Conservation (phyloP, 2,797 vertebrate genomes). For the Lagodon rhomboides region DNA sequence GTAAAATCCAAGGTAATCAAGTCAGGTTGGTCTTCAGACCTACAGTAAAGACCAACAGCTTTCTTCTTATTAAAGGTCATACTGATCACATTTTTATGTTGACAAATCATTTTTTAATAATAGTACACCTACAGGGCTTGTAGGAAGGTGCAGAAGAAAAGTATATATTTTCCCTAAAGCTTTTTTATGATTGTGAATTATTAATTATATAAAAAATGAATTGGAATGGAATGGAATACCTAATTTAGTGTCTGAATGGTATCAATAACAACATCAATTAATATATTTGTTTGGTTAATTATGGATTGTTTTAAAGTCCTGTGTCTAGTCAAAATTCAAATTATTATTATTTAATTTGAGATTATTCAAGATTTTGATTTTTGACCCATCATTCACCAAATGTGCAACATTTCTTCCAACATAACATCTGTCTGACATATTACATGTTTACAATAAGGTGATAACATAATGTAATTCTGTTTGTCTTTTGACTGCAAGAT, state of each 20-base stretch:
- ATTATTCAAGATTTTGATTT: background rate
- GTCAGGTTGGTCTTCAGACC: background rate
- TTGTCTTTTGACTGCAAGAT: constrained; percentile 21
- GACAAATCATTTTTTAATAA: no score
- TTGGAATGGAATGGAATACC: no score
- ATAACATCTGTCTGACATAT: constrained; percentile 1
- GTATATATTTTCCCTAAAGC: no score
- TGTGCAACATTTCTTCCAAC: background rate
- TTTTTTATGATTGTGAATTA: no score
- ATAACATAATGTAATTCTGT: background rate
- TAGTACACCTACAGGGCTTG: no score
- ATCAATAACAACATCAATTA: no score
- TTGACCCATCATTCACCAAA: background rate
- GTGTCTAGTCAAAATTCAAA: background rate
- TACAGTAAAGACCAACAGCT: background rate
- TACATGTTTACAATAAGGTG: constrained; percentile 13
- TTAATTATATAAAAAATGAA: no score
- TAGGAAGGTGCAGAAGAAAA: no score
- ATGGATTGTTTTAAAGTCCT: background rate
- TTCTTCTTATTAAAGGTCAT: background rate
- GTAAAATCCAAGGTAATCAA: constrained; percentile 3
- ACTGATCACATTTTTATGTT: no score
- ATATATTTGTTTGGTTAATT: background rate
- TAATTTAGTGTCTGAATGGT: no score
- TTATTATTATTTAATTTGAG: background rate